Percentiles rank a stretch among this genome's conserved stretches.
Evolutionary conservation across 1,140 invertebrate species (phyloP).

Genomic region (Panagrolaimus sp.): DNA sequence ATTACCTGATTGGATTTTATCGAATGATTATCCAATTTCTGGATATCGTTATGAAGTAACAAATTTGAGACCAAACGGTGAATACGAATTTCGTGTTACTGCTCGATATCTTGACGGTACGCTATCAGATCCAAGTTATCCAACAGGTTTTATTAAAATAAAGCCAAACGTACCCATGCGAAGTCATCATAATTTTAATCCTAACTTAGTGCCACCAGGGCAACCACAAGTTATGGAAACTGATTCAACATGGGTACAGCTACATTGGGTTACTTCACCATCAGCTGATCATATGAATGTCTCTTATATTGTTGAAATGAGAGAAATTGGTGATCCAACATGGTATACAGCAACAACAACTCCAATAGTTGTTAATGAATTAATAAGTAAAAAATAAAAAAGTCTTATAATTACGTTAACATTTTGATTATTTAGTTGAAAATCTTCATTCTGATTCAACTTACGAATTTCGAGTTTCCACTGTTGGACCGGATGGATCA

Average conservation of each 20-base stretch:
- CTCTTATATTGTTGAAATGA: slow-evolving; percentile 50
- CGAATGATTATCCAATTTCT: slow-evolving; percentile 36
- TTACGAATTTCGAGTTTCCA: slow-evolving; percentile 53
- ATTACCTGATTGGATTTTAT: slow-evolving; percentile 34
- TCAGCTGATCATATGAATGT: slow-evolving; percentile 17
- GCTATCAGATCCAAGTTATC: slow-evolving; percentile 44
- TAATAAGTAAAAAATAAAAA: slow-evolving; percentile 22
- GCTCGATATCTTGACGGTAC: slow-evolving; percentile 46
- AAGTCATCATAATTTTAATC: slow-evolving; percentile 16
- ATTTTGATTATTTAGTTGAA: slow-evolving; percentile 39
- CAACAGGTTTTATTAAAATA: slow-evolving; percentile 49
- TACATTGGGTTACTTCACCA: slow-evolving; percentile 41
- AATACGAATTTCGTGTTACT: slow-evolving; percentile 55
- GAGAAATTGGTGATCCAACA: slow-evolving; percentile 45
- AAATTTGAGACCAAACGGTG: slow-evolving; percentile 53
- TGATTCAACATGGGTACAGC: slow-evolving; percentile 44
- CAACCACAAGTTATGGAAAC: slow-evolving; percentile 45
- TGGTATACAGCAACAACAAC: slow-evolving; percentile 35
- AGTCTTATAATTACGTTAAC: not conserved
- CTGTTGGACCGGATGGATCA: slow-evolving; percentile 24
- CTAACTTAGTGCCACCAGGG: slow-evolving; percentile 33
- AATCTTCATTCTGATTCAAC: slow-evolving; percentile 44
- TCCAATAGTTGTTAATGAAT: slow-evolving; percentile 22
- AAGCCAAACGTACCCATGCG: slow-evolving; percentile 37
- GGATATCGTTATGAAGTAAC: slow-evolving; percentile 33